phyloP scores from a whole-genome alignment of 2,888 invertebrate species.

The Physocephala rufipes region DNA sequence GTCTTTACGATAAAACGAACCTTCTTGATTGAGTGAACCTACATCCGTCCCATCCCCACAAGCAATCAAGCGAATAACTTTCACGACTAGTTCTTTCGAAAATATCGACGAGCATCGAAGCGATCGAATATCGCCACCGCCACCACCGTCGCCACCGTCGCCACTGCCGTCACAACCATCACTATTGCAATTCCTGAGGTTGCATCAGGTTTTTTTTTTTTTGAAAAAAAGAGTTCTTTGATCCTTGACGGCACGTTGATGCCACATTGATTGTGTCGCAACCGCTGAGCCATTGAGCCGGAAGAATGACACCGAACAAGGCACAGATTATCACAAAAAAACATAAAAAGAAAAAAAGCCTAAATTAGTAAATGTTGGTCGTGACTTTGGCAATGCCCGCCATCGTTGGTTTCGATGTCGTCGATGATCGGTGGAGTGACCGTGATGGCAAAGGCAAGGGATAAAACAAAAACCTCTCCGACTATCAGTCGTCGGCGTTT shows the following conservation, averaged over 20 bases:
- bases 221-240: not conserved
- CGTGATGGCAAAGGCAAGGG: not conserved
- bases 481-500: not conserved
- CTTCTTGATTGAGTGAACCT: too few species aligned
- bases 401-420: not conserved
- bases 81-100: not conserved
- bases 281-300: not conserved
- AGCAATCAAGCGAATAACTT: not conserved
- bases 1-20: not conserved
- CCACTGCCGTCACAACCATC: too few species aligned
- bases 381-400: not conserved
- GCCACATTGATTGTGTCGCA: not conserved
- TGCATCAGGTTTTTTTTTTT: too few species aligned
- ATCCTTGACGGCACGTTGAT: not conserved
- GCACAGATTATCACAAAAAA: not conserved
- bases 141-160: not conserved
- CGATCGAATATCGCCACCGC: not conserved
- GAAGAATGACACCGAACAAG: constrained; percentile 1
- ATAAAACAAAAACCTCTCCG: not conserved
- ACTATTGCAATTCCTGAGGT: too few species aligned
- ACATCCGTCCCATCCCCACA: not conserved
- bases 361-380: not conserved
- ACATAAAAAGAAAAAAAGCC: not conserved
- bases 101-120: not conserved
- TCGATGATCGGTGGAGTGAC: not conserved